Conservation (phyloP, 2,113 vertebrate species). For the Marcusenius ussheri region DNA sequence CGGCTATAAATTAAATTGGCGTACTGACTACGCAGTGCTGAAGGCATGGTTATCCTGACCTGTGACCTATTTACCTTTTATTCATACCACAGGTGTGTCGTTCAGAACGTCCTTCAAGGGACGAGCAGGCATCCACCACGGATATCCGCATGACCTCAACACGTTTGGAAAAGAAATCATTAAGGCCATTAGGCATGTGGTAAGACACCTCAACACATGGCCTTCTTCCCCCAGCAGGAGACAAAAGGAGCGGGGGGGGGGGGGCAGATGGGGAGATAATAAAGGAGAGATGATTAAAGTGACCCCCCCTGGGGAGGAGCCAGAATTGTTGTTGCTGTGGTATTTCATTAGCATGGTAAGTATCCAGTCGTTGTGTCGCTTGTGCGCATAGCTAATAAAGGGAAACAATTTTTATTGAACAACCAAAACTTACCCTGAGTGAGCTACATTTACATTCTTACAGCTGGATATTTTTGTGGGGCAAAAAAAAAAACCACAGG, state of each 20-base stretch:
- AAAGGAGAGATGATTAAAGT: neutral
- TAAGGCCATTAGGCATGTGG: neutral
- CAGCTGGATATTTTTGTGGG: neutral
- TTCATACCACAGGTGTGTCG: neutral
- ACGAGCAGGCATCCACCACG: neutral
- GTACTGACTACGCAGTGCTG: neutral
- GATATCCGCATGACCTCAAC: neutral
- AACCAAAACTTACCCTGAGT: neutral
- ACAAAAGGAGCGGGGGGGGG: neutral
- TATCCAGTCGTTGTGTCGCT: neutral
- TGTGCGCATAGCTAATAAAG: neutral
- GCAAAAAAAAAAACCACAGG: neutral
- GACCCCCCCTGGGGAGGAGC: neutral
- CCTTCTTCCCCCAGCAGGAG: neutral
- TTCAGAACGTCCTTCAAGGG: neutral
- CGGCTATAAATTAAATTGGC: neutral
- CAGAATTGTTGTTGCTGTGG: neutral
- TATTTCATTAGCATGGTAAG: neutral
- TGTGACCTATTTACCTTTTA: neutral
- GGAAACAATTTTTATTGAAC: neutral
- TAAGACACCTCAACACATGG: neutral
- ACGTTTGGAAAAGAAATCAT: neutral
- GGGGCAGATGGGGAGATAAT: neutral
- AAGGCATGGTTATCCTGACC: neutral
- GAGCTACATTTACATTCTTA: neutral